Evolutionary conservation across 1,140 invertebrate species (phyloP), one percentile per base, ranked within the genome.

Genomic region (Anastrepha obliqua): DNA sequence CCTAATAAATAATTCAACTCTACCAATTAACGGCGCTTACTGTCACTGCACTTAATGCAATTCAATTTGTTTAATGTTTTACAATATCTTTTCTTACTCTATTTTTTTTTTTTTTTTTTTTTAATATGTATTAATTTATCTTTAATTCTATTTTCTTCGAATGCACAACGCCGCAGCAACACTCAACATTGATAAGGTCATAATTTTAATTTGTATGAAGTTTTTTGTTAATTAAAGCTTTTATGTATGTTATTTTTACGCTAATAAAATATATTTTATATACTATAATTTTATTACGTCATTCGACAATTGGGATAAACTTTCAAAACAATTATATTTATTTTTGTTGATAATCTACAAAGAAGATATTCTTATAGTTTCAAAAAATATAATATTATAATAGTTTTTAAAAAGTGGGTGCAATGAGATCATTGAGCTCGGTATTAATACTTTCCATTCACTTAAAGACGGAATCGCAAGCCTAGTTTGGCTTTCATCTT

Each of bases 181-280:
- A 81, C 20, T 81, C 74, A 81, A 81, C 51, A 81, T 81, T 55
- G 74, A 81, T 81, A 20, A 81, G 44, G 44, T 81, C 20, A 51
- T 55, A 55, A 55, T 81, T 81, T n/a, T 17, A 55, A 51, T 81
- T 62, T 62, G 11, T 62, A 62, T 17, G 60, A 13, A n/a, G 17
- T 62, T 17, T 13, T 62, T 81, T 81, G 44, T 81, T 81, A 81
- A 81, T 81, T 81, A 81, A 81, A 81, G 74, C 74, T 81, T 81
- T 81, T 20, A 81, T 55, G 51, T 81, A 81, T 81, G 17, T 81
- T 55, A 74, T 47, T 44, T 29, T 67, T 42, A 67, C 20, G 44
- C 44, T 55, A 55, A 55, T 44, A 55, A 74, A 13, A 17, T 17
- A 11, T 62, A 62, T 5, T n/a, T n/a, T n/a, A 1, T 11, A 62